Percentiles rank a stretch among this genome's conserved stretches.
Evolutionary conservation across 2,113 vertebrate genomes (phyloP).

Genomic region (Nerophis lumbriciformis): DNA sequence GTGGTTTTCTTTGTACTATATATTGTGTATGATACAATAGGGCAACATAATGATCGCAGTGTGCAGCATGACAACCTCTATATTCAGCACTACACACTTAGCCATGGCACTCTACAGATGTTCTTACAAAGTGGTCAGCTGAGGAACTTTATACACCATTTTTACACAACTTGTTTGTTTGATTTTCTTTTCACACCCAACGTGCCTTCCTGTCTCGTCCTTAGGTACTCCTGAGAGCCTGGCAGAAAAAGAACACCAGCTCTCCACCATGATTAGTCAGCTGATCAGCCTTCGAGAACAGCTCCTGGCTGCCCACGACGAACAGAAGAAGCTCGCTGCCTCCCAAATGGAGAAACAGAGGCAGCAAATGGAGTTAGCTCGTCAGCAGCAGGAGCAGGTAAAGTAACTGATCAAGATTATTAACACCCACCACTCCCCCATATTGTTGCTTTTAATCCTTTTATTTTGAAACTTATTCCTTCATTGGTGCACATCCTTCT

Average conservation of each 20-base stretch:
- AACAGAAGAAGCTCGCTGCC: slow-evolving; percentile 97
- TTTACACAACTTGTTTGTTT: slow-evolving; percentile 1
- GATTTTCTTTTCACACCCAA: slow-evolving; percentile 5
- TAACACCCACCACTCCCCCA: neutral
- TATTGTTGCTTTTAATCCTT: neutral
- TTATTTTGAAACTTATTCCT: slow-evolving; percentile 24
- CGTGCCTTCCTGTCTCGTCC: slow-evolving; percentile 3
- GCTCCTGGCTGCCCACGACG: slow-evolving; percentile 94
- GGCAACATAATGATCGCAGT: slow-evolving; percentile 35
- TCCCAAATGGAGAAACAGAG: slow-evolving; percentile 98
- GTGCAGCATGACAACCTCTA: slow-evolving; percentile 28
- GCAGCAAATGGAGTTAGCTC: slow-evolving; percentile 98
- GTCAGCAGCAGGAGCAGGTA: slow-evolving; percentile 98
- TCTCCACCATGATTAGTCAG: slow-evolving; percentile 98
- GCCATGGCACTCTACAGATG: slow-evolving; percentile 13
- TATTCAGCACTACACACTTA: slow-evolving; percentile 34
- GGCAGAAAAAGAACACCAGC: slow-evolving; percentile 96
- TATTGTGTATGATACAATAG: slow-evolving; percentile 42
- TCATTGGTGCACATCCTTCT: slow-evolving; percentile 10
- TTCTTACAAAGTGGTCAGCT: slow-evolving; percentile 12
- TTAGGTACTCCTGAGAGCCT: slow-evolving; percentile 96
- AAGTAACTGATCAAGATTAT: slow-evolving; percentile 42
- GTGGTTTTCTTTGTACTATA: slow-evolving; percentile 51
- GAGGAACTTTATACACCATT: slow-evolving; percentile 4
- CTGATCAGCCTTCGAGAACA: slow-evolving; percentile 98